These are phyloP conservation scores for Drosophila ercepeae DNA, from an alignment of 1,140 invertebrate genomes.

Conservation along the genomic window DNA sequence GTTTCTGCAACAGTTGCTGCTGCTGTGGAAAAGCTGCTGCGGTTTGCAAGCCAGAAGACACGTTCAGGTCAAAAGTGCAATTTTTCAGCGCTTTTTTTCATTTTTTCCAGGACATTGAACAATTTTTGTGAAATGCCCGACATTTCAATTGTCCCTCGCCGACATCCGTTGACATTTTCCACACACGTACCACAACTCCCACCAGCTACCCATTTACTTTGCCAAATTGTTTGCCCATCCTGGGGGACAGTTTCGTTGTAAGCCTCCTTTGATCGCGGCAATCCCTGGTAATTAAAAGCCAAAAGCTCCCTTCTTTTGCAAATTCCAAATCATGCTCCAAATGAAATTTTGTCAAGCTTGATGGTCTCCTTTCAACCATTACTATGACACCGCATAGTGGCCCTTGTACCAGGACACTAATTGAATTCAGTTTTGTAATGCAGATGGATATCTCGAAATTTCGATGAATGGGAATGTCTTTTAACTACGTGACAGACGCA, in stretches of 20 bases:
- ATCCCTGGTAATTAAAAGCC: constrained; percentile 20
- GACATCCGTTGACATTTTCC: constrained; percentile 56
- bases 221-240: constrained; percentile 23
- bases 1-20: constrained; percentile 52
- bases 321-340: background rate
- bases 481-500: background rate
- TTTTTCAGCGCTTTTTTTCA: constrained; percentile 10
- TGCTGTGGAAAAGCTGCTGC: constrained; percentile 10
- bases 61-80: constrained; percentile 32
- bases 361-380: background rate
- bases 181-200: constrained; percentile 13
- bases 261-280: background rate
- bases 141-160: constrained; percentile 51
- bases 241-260: background rate
- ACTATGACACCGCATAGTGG: constrained; percentile 11
- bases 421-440: background rate
- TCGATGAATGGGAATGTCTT: constrained; percentile 2
- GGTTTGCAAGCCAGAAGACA: constrained; percentile 10
- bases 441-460: constrained; percentile 1
- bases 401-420: background rate
- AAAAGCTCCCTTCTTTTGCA: background rate
- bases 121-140: constrained; percentile 41
- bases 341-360: too few species aligned
- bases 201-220: constrained; percentile 46
- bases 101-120: constrained; percentile 9